Evolutionary conservation across 1,140 invertebrate genomes (phyloP).

Genomic region (Aporrectodea caliginosa): DNA sequence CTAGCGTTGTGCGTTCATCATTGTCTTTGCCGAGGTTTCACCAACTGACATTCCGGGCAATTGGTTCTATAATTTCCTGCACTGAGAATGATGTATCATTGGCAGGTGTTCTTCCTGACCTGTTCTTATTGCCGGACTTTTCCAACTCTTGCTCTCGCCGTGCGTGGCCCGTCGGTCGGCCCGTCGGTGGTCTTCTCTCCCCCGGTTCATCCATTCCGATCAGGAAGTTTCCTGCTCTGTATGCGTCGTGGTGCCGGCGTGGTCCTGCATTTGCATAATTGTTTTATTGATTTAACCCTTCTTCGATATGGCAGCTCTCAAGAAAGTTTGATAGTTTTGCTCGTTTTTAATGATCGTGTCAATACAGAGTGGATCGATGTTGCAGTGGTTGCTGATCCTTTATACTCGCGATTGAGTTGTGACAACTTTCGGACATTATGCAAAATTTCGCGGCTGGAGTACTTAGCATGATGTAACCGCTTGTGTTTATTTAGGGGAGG

Average conservation of each 20-base stretch:
- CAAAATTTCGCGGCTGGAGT: too few relatives aligned
- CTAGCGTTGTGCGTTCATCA: neutral
- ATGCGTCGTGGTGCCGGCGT: neutral
- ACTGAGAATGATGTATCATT: neutral
- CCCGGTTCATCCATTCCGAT: neutral
- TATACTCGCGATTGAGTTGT: too few relatives aligned
- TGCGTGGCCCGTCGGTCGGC: too few relatives aligned
- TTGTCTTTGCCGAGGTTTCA: neutral
- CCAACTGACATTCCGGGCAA: too few relatives aligned
- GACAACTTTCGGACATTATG: too few relatives aligned
- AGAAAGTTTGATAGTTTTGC: neutral
- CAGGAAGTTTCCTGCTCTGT: neutral
- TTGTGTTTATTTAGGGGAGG: too few relatives aligned
- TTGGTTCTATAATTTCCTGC: neutral
- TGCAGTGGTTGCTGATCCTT: too few relatives aligned
- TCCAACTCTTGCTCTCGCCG: neutral
- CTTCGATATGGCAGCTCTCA: neutral
- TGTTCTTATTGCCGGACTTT: neutral
- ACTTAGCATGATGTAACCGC: too few relatives aligned
- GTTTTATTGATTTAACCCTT: neutral
- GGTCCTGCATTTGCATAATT: neutral
- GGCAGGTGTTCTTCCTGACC: neutral
- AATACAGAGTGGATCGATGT: neutral
- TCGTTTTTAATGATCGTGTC: neutral
- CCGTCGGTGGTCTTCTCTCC: neutral